Base-by-base conservation (phyloP, 2,113 vertebrate species). In the Rissa tridactyla region DNA sequence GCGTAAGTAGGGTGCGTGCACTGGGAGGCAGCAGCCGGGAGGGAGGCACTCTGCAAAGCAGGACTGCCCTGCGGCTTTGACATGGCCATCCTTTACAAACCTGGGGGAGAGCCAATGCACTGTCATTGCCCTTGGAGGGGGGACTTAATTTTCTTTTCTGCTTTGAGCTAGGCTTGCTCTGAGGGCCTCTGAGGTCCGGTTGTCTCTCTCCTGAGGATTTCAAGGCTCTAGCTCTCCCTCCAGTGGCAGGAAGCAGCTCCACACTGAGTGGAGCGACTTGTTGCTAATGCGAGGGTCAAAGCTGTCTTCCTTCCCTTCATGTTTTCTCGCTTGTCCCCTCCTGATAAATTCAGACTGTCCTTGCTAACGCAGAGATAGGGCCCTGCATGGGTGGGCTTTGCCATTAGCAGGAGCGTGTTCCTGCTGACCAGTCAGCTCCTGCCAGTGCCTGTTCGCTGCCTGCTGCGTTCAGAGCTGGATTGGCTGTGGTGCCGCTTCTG, bases 221-320 rank as follows among this genome's bases (percentile, higher is more conserved):
- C 23, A 30, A 91, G 89, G 93, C 73, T 87, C n/a, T 52, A 18
- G 84, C 47, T 95, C 93, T 60, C 96, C 95, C 95, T 97, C 93
- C 93, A 75, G 95, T 5, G 89, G 85, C 87, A 52, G 55, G 36
- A 89, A 82, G 61, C 80, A 49, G 84, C 73, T 76, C 34, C 69
- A 26, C 70, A 5, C 23, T 9, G 22, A 14, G 2, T 32, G 51
- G 6, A 66, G 46, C 5, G 1, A 52, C 58, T 65, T 44, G n/a
- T 1, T 77, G 49, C 62, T 82, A 27, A 15, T 6, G 0, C 0
- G 19, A 58, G 47, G 17, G 34, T 85, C 52, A 62, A 49, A 93
- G 26, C 26, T 0, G 0, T 20, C 46, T 47, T 58, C 25, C 1
- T 81, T 70, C 34, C 34, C 22, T 55, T 77, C 7, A 0, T 12